Conservation (phyloP, 2,888 invertebrate genomes). For the Leptopilina drosophilae region DNA sequence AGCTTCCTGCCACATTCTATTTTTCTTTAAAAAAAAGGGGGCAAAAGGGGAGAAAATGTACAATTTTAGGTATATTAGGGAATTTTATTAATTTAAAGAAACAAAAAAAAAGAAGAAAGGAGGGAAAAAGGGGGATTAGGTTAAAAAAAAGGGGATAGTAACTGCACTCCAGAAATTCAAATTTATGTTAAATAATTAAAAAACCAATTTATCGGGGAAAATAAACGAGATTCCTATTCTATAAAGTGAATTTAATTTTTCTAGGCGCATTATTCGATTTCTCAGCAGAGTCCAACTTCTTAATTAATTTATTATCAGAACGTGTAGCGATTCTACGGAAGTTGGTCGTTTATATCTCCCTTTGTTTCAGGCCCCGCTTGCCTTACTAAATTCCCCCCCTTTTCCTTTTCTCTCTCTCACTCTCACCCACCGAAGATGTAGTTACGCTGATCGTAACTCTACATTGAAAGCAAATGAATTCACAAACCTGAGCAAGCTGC, state of each 20-base stretch:
- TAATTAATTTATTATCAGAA: constrained; percentile 20
- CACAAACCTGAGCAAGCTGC: constrained; percentile 37
- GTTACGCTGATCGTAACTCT: constrained; percentile 39
- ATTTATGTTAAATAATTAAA: too few species aligned
- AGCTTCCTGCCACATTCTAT: too few species aligned
- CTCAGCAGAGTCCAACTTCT: background rate
- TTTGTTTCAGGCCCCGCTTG: constrained; percentile 1
- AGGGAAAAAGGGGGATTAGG: too few species aligned
- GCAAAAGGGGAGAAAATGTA: too few species aligned
- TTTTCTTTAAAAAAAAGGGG: too few species aligned
- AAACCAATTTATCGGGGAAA: too few species aligned
- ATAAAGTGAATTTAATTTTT: constrained; percentile 1
- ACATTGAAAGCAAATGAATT: constrained; percentile 39
- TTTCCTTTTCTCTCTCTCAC: background rate
- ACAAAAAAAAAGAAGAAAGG: too few species aligned
- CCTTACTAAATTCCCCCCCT: background rate
- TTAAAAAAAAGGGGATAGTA: too few species aligned
- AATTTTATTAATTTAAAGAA: too few species aligned
- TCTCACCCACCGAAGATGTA: background rate
- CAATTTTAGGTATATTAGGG: too few species aligned
- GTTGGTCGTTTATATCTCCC: constrained; percentile 8
- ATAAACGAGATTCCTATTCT: too few species aligned
- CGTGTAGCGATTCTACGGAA: constrained; percentile 21
- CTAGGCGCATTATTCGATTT: constrained; percentile 22
- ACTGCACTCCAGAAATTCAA: too few species aligned